Evolutionary conservation across 2,888 invertebrate species (phyloP).

Genomic region (Drosophila neotestacea): DNA sequence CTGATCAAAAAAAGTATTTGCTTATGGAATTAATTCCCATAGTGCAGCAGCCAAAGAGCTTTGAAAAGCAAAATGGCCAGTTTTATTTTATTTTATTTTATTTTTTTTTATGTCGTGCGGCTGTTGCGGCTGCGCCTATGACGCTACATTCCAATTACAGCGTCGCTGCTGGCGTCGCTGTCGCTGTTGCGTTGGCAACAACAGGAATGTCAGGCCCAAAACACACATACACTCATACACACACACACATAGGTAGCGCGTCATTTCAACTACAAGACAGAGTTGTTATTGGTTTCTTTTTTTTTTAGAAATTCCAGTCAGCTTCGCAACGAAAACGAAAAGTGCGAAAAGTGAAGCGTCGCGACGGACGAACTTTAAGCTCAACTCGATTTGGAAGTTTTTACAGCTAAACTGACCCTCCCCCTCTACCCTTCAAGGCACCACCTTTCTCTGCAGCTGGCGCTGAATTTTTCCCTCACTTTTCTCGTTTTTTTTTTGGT

Average conservation of each 20-base stretch:
- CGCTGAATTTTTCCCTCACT: slow-evolving; percentile 25
- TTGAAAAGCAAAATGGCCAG: slow-evolving; percentile 70
- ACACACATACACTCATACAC: slow-evolving; percentile 12
- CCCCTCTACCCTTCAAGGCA: too few relatives aligned
- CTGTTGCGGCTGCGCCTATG: slow-evolving; percentile 58
- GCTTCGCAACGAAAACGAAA: slow-evolving; percentile 73
- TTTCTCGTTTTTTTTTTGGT: neutral
- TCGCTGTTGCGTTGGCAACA: slow-evolving; percentile 58
- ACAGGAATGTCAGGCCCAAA: slow-evolving; percentile 69
- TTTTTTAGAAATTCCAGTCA: slow-evolving; percentile 65
- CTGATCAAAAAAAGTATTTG: too few relatives aligned
- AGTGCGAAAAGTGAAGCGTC: slow-evolving; percentile 78
- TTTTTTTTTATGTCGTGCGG: slow-evolving; percentile 30
- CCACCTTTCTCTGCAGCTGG: slow-evolving; percentile 4
- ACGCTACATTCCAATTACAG: slow-evolving; percentile 66
- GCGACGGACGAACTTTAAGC: slow-evolving; percentile 50
- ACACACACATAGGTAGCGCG: slow-evolving; percentile 13
- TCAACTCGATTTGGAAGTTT: slow-evolving; percentile 27
- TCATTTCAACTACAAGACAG: slow-evolving; percentile 6
- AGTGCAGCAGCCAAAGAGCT: slow-evolving; percentile 35
- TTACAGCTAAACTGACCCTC: neutral
- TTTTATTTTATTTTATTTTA: slow-evolving; percentile 46
- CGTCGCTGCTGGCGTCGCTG: slow-evolving; percentile 42
- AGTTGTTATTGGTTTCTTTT: slow-evolving; percentile 32
- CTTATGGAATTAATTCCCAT: too few relatives aligned